These are phyloP conservation scores for Haliclona indistincta DNA, from an alignment of 37 sponge, comb jelly and placozoan species.

Conservation along the genomic window DNA sequence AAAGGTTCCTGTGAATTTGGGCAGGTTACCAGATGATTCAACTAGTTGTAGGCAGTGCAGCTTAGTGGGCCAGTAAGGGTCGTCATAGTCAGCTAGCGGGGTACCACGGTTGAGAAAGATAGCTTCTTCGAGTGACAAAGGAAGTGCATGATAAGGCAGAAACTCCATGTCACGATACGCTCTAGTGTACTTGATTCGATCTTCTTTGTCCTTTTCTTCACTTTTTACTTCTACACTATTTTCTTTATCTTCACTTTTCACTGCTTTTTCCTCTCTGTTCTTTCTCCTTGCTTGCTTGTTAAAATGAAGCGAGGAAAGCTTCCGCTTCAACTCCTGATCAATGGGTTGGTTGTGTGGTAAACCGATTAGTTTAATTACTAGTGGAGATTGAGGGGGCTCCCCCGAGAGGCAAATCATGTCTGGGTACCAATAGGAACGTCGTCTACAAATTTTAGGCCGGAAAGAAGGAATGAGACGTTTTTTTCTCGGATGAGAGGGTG, in stretches of 20 bases:
- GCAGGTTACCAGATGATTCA: neutral
- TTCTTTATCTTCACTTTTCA: neutral
- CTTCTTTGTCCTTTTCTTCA: neutral
- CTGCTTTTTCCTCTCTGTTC: neutral
- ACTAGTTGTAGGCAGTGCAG: slow-evolving; percentile 56
- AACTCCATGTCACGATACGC: slow-evolving; percentile 34
- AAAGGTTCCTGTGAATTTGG: slow-evolving; percentile 68
- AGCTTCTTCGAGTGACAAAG: slow-evolving; percentile 43
- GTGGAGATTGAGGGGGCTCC: no score
- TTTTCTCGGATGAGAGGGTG: no score
- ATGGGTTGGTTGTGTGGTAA: no score
- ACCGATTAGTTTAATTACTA: no score
- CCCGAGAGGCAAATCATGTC: no score
- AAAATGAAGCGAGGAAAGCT: no score
- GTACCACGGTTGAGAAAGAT: slow-evolving; percentile 40
- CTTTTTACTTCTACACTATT: neutral
- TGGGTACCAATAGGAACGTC: no score
- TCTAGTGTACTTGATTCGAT: slow-evolving; percentile 9
- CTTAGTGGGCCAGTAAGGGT: slow-evolving; percentile 82
- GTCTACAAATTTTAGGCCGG: no score
- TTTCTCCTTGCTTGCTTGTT: neutral
- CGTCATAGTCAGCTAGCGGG: slow-evolving; percentile 36
- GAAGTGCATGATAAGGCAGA: slow-evolving; percentile 48
- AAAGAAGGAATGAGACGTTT: no score
- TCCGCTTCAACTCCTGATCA: no score